phyloP scores from a whole-genome alignment of 2,888 invertebrate species.

The Drosophila demipolita region DNA sequence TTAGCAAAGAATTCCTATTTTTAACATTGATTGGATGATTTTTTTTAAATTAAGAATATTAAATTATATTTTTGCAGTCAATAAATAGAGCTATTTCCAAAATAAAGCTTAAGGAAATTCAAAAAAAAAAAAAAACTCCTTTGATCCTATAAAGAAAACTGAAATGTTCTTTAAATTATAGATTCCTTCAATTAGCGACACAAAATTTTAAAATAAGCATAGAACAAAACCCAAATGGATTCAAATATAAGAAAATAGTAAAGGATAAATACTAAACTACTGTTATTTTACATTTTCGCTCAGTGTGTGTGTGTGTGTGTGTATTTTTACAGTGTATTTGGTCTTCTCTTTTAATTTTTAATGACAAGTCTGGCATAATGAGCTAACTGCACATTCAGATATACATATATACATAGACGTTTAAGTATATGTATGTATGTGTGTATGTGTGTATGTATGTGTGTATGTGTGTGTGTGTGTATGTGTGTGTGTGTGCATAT shows the following conservation, averaged over 20 bases:
- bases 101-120: background rate
- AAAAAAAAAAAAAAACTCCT: background rate
- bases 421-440: background rate
- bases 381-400: conserved; percentile 38
- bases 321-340: conserved; percentile 2
- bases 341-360: conserved; percentile 56
- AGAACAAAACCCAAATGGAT: background rate
- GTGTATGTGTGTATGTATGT: background rate
- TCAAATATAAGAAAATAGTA: background rate
- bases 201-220: too few relatives aligned
- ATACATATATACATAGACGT: background rate
- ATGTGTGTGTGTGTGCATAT: background rate
- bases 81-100: background rate
- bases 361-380: conserved; percentile 67
- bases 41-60: too few relatives aligned
- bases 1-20: background rate
- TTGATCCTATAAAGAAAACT: background rate
- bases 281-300: conserved; percentile 34
- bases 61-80: background rate
- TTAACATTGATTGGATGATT: background rate
- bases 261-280: background rate
- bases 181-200: too few relatives aligned
- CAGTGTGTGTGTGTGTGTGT: conserved; percentile 33
- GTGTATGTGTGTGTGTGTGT: background rate
- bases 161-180: too few relatives aligned